Conservation (phyloP, 1,140 invertebrate species). For the Diploscapter pachys region DNA sequence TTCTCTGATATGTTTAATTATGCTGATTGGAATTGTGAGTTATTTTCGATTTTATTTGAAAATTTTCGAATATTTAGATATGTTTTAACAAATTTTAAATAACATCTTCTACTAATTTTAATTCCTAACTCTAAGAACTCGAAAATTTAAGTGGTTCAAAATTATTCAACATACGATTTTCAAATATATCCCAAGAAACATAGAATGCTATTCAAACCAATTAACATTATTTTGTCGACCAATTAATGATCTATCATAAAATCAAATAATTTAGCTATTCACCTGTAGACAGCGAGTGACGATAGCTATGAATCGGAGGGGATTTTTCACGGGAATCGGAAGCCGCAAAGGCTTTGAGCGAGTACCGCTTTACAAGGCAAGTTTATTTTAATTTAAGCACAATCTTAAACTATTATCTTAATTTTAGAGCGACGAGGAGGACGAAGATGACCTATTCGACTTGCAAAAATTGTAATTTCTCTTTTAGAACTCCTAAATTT, state of each 20-base stretch:
- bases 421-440: conserved; percentile 16
- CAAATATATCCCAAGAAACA: neutral
- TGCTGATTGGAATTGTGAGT: neutral
- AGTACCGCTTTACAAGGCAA: conserved; percentile 19
- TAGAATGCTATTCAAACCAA: conserved; percentile 1
- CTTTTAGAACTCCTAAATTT: neutral
- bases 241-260: conserved; percentile 7
- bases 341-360: conserved; percentile 15
- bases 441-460: conserved; percentile 31
- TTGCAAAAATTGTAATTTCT: conserved; percentile 17
- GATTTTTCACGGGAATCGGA: conserved; percentile 23
- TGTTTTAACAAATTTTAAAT: neutral
- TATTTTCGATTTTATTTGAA: neutral
- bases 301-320: conserved; percentile 21
- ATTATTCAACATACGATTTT: conserved; percentile 7
- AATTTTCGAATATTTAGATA: neutral
- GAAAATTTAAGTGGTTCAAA: conserved; percentile 3
- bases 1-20: neutral
- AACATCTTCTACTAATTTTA: neutral
- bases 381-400: too few relatives aligned
- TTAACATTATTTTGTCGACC: conserved; percentile 14
- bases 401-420: too few relatives aligned
- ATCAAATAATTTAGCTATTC: neutral
- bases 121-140: neutral
- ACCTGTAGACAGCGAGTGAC: conserved; percentile 26